phyloP scores from a whole-genome alignment of 2,113 vertebrate genomes.

The Alosa alosa region DNA sequence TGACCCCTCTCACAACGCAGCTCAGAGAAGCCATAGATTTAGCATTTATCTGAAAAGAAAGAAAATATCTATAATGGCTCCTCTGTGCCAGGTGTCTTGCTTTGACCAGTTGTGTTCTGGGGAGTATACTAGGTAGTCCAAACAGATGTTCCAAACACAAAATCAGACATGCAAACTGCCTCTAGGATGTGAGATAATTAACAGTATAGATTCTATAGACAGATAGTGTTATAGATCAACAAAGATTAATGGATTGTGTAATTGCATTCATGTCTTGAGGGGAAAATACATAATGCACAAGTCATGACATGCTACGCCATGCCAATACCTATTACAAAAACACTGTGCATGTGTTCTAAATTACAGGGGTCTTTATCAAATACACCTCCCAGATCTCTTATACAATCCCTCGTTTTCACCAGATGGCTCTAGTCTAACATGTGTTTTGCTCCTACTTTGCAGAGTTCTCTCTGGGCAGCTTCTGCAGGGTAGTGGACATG shows the following conservation, averaged over 20 bases:
- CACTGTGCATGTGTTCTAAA: not conserved
- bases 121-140: no score
- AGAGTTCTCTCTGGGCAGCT: conserved; percentile 90
- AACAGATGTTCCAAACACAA: not conserved
- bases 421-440: not conserved
- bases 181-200: not conserved
- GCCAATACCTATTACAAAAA: not conserved
- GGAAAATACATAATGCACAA: not conserved
- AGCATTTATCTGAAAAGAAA: not conserved
- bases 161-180: not conserved
- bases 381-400: not conserved
- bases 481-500: conserved; percentile 82
- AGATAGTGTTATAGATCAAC: not conserved
- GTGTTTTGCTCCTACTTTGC: conserved; percentile 45
- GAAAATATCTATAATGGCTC: not conserved
- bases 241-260: not conserved
- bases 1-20: not conserved
- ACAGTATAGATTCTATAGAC: not conserved
- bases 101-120: no score
- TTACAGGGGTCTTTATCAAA: not conserved
- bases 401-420: not conserved
- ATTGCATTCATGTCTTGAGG: not conserved
- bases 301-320: not conserved
- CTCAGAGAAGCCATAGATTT: not conserved
- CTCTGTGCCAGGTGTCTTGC: no score